Evolutionary conservation across 2,888 invertebrate genomes (phyloP).

Genomic region (Poecilus cupreus): DNA sequence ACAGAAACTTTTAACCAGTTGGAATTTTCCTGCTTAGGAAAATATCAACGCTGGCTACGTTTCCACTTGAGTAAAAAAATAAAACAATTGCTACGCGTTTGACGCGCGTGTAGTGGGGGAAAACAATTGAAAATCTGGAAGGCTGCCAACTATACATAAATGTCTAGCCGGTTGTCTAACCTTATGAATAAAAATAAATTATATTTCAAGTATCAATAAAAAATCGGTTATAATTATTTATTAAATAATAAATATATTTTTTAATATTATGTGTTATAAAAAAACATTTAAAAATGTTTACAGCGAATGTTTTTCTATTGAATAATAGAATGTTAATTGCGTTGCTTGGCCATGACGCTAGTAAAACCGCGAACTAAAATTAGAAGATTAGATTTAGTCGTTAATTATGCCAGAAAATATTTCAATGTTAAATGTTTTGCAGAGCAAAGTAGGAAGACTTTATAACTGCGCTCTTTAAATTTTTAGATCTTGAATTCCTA

Average conservation of each 20-base stretch:
- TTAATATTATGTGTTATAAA: neutral
- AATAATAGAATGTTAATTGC: slow-evolving; percentile 45
- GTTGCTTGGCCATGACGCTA: slow-evolving; percentile 15
- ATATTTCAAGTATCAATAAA: too few relatives aligned
- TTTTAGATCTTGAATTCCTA: neutral
- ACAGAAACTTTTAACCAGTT: too few relatives aligned
- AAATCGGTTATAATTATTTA: too few relatives aligned
- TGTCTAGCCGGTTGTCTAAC: neutral
- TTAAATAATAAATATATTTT: neutral
- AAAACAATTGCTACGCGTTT: neutral
- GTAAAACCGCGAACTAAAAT: slow-evolving; percentile 30
- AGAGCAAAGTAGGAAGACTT: neutral
- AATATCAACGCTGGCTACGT: neutral
- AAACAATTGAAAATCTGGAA: neutral
- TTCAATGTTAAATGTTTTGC: slow-evolving; percentile 30
- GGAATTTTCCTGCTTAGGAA: neutral
- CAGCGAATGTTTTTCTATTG: slow-evolving; percentile 27
- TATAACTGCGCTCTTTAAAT: neutral
- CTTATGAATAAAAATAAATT: neutral
- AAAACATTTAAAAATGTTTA: neutral
- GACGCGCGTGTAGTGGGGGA: neutral
- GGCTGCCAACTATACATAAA: neutral
- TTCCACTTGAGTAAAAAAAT: neutral
- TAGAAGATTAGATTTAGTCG: slow-evolving; percentile 41
- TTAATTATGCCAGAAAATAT: slow-evolving; percentile 32